Evolutionary conservation across 1,140 invertebrate species (phyloP), one percentile per base, ranked within the genome.

Genomic region (Eupeodes corollae): DNA sequence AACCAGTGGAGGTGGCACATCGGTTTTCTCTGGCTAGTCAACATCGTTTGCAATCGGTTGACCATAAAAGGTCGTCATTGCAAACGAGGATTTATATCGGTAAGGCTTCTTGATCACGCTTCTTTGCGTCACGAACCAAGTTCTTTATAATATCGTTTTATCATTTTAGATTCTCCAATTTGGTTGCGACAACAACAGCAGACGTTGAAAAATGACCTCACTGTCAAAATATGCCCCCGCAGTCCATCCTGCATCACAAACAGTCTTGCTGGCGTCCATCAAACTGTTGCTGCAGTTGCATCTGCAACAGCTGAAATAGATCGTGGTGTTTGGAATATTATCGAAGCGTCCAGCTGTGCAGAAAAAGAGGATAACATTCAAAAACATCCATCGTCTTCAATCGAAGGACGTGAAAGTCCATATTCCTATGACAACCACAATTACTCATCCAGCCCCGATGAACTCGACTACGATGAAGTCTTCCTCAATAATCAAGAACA

Each of bases 271-370:
- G 67, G 51, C 42, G 67, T 71, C 40, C 67, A 68, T 30, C 68
- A 66, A 34, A 68, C 69, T 1, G 61, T 68, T 14, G 56, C 64
- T 6, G 59, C 68, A 2, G 56, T 70, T 5, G 68, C 65, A 10
- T 61, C 66, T 1, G 68, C 61, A 3, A 58, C 68, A 12, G 58
- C 67, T 18, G 66, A 64, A 31, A 63, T 67, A 32, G 56, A 63
- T 39, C 57, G 64, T 1, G 63, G 66, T 18, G 72, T 73, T 49
- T 73, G 71, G 71, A 67, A 67, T 42, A 67, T 67, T 33, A 50
- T 69, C 34, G 70, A 72, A 56, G 64, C 56, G 2, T 66, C 68
- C 1, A 67, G 63, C 49, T 60, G 58, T 0, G 63, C 63, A 1
- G 63, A 66, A 46, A 59, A 60, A 48, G 47, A 48, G 18, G 58